Conservation (phyloP, 2,888 invertebrate genomes). For the Dolomedes plantarius region DNA sequence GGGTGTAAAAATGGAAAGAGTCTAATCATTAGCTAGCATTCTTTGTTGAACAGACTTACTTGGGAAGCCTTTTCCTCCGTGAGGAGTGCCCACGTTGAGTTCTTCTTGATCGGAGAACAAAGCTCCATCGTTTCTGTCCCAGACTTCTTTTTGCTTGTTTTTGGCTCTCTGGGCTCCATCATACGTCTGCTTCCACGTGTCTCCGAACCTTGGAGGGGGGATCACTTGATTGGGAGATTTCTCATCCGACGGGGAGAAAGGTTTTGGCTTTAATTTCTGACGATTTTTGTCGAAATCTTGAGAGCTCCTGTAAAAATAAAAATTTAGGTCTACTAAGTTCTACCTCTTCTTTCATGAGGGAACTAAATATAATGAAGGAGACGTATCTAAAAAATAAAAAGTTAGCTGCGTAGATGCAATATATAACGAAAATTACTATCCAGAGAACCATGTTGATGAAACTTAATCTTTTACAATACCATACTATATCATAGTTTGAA, state of each 20-base stretch:
- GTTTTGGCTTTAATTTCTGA: slow-evolving; percentile 32
- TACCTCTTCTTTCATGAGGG: not conserved
- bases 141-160: slow-evolving; percentile 54
- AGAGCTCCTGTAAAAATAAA: slow-evolving; percentile 22
- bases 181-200: slow-evolving; percentile 55
- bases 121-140: slow-evolving; percentile 48
- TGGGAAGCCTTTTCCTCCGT: slow-evolving; percentile 50
- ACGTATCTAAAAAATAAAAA: too few relatives aligned
- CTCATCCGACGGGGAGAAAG: slow-evolving; percentile 29
- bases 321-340: not conserved
- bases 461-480: too few relatives aligned
- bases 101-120: slow-evolving; percentile 70
- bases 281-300: slow-evolving; percentile 26
- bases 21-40: too few relatives aligned
- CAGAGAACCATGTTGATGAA: too few relatives aligned
- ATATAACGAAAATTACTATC: too few relatives aligned
- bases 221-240: slow-evolving; percentile 44
- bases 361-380: too few relatives aligned
- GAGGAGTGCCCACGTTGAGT: slow-evolving; percentile 63
- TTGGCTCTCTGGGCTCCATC: slow-evolving; percentile 47
- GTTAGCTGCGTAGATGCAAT: too few relatives aligned
- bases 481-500: too few relatives aligned
- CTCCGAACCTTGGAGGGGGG: not conserved
- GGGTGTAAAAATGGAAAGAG: too few relatives aligned
- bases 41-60: too few relatives aligned